phyloP scores from a whole-genome alignment of 2,797 vertebrate species.

The Sphenodon punctatus region DNA sequence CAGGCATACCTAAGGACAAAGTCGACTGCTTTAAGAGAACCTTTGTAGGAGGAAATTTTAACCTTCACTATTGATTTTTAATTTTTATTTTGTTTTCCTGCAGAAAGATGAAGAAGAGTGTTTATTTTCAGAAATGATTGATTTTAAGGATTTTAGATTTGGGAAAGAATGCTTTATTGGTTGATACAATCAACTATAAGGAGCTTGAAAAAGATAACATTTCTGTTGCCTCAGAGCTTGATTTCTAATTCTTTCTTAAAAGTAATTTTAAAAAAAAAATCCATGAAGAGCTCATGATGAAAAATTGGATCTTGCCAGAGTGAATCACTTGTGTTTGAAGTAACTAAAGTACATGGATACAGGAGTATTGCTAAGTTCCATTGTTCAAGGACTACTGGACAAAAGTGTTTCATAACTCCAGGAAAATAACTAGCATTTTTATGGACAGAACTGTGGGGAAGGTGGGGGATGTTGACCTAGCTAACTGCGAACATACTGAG shows the following conservation, averaged over 20 bases:
- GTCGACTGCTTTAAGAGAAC: background rate
- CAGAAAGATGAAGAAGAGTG: slow-evolving; percentile 15
- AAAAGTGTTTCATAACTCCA: slow-evolving; percentile 40
- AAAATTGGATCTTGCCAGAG: background rate
- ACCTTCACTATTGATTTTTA: slow-evolving; percentile 3
- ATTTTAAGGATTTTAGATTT: slow-evolving; percentile 20
- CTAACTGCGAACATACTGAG: background rate
- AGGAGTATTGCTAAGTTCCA: slow-evolving; percentile 43
- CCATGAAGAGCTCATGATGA: background rate
- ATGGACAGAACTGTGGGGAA: slow-evolving; percentile 34
- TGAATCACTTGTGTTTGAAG: background rate
- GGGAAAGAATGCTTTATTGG: slow-evolving; percentile 53
- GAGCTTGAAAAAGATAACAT: slow-evolving; percentile 30
- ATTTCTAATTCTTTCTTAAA: slow-evolving; percentile 41
- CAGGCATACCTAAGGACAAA: background rate
- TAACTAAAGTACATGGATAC: background rate
- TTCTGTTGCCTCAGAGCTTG: slow-evolving; percentile 13
- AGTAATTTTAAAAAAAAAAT: slow-evolving; percentile 37
- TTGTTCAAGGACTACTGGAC: slow-evolving; percentile 32
- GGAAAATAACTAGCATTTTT: slow-evolving; percentile 23
- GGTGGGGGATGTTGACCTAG: background rate
- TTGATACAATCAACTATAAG: slow-evolving; percentile 31
- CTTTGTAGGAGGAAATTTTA: background rate
- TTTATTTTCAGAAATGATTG: slow-evolving; percentile 48
- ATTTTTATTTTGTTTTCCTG: slow-evolving; percentile 15